These are phyloP conservation scores for Zootoca vivipara DNA, from an alignment of 2,113 vertebrate species.

Conservation along the genomic window DNA sequence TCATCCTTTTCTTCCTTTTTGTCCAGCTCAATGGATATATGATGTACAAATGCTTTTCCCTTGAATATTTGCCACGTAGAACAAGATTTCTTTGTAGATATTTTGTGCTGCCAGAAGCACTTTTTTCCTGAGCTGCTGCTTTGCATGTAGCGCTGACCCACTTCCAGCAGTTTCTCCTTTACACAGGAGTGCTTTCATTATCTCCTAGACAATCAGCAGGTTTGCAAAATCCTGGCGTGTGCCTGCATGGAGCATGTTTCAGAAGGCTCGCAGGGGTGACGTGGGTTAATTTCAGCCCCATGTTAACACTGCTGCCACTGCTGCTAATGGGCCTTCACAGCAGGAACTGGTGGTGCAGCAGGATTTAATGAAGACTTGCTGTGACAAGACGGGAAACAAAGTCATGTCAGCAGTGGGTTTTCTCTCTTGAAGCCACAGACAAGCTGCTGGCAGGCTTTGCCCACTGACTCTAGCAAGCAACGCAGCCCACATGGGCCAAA, in stretches of 20 bases:
- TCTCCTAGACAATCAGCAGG: neutral
- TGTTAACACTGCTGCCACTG: neutral
- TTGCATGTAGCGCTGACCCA: neutral
- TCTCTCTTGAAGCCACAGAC: slow-evolving; percentile 16
- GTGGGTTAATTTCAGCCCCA: neutral
- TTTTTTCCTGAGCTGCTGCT: neutral
- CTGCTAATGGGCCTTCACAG: neutral
- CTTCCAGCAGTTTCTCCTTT: neutral
- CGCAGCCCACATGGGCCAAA: neutral
- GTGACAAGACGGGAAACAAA: slow-evolving; percentile 23
- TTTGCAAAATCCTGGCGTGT: neutral
- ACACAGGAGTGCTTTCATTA: neutral
- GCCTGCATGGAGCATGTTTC: neutral
- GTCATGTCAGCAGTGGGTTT: neutral
- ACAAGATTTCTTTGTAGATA: neutral
- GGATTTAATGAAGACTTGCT: neutral
- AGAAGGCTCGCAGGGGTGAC: neutral
- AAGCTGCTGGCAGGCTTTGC: neutral
- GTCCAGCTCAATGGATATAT: neutral
- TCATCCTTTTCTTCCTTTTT: neutral
- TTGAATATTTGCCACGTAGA: neutral
- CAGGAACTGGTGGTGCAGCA: neutral
- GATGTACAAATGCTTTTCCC: neutral
- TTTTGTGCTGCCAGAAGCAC: neutral
- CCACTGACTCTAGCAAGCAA: neutral